Evolutionary conservation across 2,888 invertebrate genomes (phyloP).

Genomic region (Tachystola acroxantha): DNA sequence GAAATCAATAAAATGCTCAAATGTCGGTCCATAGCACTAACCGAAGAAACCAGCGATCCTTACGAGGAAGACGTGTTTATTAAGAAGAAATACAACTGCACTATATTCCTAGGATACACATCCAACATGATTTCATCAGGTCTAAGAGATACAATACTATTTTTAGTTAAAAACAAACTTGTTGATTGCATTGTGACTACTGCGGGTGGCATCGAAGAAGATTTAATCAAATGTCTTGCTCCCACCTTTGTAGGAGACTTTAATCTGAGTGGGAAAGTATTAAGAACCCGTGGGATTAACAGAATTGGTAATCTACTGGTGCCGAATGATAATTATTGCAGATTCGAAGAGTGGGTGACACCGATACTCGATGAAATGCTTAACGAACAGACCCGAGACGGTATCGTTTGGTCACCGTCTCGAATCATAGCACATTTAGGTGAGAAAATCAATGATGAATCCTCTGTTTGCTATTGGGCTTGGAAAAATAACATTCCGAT

Average conservation of each 20-base stretch:
- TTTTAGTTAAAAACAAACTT: constrained; percentile 80
- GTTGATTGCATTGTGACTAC: constrained; percentile 98
- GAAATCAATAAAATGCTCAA: constrained; percentile 96
- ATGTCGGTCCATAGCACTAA: constrained; percentile 83
- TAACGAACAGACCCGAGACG: constrained; percentile 87
- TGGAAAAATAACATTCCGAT: constrained; percentile 97
- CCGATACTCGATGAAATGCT: constrained; percentile 95
- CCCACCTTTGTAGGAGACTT: constrained; percentile 97
- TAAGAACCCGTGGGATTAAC: constrained; percentile 93
- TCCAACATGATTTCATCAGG: constrained; percentile 98
- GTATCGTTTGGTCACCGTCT: constrained; percentile 91
- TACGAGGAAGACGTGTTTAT: constrained; percentile 90
- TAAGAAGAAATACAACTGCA: constrained; percentile 87
- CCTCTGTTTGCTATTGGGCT: constrained; percentile 98
- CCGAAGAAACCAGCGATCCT: constrained; percentile 80
- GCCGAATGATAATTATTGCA: constrained; percentile 98
- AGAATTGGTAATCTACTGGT: constrained; percentile 93
- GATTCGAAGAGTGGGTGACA: constrained; percentile 98
- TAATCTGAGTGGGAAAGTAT: constrained; percentile 85
- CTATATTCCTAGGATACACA: constrained; percentile 97
- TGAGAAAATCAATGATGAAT: constrained; percentile 91
- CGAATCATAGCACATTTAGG: constrained; percentile 84
- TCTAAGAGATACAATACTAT: constrained; percentile 92
- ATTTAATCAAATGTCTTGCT: constrained; percentile 98
- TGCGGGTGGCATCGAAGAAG: constrained; percentile 99